These are phyloP conservation scores for Cranoglanis bouderius DNA, from an alignment of 2,113 vertebrate species.

Conservation along the genomic window DNA sequence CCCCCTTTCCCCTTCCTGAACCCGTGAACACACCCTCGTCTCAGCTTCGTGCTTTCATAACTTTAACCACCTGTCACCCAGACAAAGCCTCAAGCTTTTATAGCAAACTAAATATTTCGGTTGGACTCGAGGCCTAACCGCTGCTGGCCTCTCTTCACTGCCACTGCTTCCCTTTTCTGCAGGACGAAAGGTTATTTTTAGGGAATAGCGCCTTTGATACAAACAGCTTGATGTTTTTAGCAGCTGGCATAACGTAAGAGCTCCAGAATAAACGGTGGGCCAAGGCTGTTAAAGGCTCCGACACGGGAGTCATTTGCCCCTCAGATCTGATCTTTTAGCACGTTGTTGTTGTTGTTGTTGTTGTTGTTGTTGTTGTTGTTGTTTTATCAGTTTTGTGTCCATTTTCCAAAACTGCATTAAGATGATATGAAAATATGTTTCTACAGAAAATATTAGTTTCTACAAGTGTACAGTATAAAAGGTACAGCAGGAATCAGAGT, in stretches of 20 bases:
- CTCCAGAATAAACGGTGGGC: constrained; percentile 33
- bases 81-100: constrained; percentile 48
- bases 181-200: constrained; percentile 19
- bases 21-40: constrained; percentile 15
- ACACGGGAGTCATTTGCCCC: not conserved
- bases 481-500: not conserved
- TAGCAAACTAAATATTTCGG: constrained; percentile 51
- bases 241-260: constrained; percentile 36
- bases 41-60: constrained; percentile 38
- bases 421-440: too few relatives aligned
- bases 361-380: too few relatives aligned
- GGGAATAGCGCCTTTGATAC: constrained; percentile 7
- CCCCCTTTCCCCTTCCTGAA: constrained; percentile 16
- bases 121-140: constrained; percentile 37
- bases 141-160: constrained; percentile 5
- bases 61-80: constrained; percentile 51
- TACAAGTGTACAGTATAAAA: not conserved
- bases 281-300: not conserved
- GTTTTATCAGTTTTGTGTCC: constrained; percentile 2
- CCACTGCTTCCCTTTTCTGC: constrained; percentile 2
- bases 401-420: not conserved
- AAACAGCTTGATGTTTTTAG: constrained; percentile 15
- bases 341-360: constrained; percentile 2
- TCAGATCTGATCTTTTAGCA: constrained; percentile 3
- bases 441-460: too few relatives aligned